Conservation (phyloP, 2,797 vertebrate genomes). For the Antrozous pallidus region DNA sequence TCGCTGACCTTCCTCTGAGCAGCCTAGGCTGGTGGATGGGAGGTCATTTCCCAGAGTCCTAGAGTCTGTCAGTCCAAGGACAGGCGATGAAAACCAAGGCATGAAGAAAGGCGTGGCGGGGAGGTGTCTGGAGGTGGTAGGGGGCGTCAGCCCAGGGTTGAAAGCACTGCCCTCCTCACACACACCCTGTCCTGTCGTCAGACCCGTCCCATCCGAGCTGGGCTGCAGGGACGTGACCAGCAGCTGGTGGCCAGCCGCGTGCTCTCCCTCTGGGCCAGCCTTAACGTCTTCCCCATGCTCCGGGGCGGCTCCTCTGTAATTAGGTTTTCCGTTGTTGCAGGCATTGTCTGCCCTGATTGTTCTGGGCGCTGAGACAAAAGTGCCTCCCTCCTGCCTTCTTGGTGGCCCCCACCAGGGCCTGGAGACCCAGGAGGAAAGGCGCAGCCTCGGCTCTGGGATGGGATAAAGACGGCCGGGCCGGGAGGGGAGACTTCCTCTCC, state of each 20-base stretch:
- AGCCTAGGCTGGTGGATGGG: neutral
- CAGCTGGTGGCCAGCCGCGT: neutral
- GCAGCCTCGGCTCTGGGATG: neutral
- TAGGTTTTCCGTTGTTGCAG: conserved; percentile 64
- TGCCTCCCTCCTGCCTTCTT: conserved; percentile 13
- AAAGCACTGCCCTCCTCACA: too few relatives aligned
- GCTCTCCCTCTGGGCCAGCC: conserved; percentile 33
- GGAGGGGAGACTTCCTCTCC: conserved; percentile 53
- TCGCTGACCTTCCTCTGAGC: neutral
- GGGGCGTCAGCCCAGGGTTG: neutral
- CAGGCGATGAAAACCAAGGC: neutral
- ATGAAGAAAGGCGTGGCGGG: neutral
- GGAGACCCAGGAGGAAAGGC: conserved; percentile 70
- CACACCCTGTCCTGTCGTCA: too few relatives aligned
- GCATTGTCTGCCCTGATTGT: conserved; percentile 67
- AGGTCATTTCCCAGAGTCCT: neutral
- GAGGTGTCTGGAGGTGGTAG: neutral
- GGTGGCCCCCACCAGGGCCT: conserved; percentile 66
- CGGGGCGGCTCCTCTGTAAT: conserved; percentile 59
- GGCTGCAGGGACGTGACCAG: neutral
- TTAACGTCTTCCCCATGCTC: conserved; percentile 19
- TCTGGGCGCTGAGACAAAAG: conserved; percentile 76
- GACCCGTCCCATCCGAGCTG: neutral
- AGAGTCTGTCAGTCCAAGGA: neutral
- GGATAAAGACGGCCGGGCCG: too few relatives aligned